Evolutionary conservation across 1,140 invertebrate genomes (phyloP).

Genomic region (Druon quercuslanigerum): DNA sequence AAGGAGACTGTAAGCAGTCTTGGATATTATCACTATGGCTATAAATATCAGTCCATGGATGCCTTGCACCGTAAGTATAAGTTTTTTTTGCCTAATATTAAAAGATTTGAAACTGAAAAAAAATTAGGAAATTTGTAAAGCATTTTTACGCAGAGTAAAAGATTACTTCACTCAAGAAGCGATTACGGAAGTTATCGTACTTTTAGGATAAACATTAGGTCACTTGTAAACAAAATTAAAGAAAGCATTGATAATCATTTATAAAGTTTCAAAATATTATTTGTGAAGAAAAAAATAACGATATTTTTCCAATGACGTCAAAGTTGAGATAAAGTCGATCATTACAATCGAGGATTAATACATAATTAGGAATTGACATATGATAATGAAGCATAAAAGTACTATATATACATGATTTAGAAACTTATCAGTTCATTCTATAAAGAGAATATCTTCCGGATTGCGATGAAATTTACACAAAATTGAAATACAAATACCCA

Average conservation of each 20-base stretch:
- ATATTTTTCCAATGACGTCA: neutral
- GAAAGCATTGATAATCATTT: neutral
- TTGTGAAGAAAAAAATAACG: too few relatives aligned
- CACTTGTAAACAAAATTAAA: neutral
- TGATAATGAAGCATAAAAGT: neutral
- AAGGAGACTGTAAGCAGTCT: conserved; percentile 44
- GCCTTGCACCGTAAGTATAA: conserved; percentile 53
- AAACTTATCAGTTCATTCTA: neutral
- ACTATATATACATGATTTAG: neutral
- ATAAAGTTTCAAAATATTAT: neutral
- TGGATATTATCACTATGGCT: conserved; percentile 53
- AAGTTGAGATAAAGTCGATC: too few relatives aligned
- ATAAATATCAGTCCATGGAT: conserved; percentile 56
- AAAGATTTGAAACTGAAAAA: neutral
- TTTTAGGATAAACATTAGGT: neutral
- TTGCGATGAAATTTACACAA: conserved; percentile 3
- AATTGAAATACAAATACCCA: too few relatives aligned
- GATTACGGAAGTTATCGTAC: neutral
- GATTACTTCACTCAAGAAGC: conserved; percentile 31
- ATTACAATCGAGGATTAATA: too few relatives aligned
- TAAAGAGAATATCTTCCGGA: conserved; percentile 6
- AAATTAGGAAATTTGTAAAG: conserved; percentile 1
- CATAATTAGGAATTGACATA: neutral
- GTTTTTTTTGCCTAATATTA: neutral
- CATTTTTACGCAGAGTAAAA: neutral